Percentiles rank a stretch among this genome's conserved stretches.
phyloP scores from a whole-genome alignment of 2,113 vertebrate species.

The Arvicanthis niloticus region DNA sequence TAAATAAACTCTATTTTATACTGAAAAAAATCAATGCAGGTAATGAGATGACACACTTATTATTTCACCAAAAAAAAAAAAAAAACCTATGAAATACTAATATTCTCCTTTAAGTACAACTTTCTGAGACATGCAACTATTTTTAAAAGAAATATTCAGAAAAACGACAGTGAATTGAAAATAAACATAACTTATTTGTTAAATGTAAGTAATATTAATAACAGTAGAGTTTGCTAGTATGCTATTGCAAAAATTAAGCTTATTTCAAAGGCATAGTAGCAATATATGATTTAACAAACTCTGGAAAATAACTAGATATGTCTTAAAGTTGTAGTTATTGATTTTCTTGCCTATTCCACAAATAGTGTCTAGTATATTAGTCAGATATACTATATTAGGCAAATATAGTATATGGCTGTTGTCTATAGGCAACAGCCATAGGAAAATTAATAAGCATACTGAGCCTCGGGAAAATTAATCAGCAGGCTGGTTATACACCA shows the following conservation, averaged over 20 bases:
- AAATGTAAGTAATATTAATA: neutral
- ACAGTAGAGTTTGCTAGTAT: neutral
- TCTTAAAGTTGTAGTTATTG: conserved; percentile 69
- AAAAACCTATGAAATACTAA: neutral
- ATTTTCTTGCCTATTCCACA: conserved; percentile 74
- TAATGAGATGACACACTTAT: neutral
- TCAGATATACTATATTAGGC: conserved; percentile 67
- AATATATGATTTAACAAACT: conserved; percentile 62
- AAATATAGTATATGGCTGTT: too few species aligned
- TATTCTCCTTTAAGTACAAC: neutral
- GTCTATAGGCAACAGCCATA: conserved; percentile 51
- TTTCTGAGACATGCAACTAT: neutral
- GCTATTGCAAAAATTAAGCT: conserved; percentile 25
- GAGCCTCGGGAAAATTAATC: conserved; percentile 79
- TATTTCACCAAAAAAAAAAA: neutral
- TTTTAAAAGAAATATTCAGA: neutral
- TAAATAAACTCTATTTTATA: too few species aligned
- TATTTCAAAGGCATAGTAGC: conserved; percentile 67
- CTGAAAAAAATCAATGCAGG: neutral
- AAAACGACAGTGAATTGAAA: neutral
- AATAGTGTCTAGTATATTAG: conserved; percentile 68
- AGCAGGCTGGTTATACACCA: conserved; percentile 34
- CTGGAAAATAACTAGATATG: conserved; percentile 50
- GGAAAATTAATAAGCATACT: conserved; percentile 78
- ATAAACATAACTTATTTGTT: neutral